phyloP scores from a whole-genome alignment of 2,113 vertebrate species.

The Dolichotis patagonum region DNA sequence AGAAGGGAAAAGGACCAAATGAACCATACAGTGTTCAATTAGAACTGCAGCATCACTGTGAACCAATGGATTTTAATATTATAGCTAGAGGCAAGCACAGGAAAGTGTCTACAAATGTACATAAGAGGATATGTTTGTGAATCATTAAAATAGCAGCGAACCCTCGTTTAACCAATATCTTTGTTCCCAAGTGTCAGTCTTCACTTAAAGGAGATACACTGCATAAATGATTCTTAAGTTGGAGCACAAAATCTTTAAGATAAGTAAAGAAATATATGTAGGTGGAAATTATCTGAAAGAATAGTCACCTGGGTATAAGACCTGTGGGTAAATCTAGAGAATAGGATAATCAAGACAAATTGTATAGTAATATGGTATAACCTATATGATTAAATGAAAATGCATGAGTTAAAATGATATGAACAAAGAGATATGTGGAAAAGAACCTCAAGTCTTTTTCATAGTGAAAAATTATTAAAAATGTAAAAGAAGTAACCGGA shows the following conservation, averaged over 20 bases:
- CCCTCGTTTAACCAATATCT: background rate
- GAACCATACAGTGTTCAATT: background rate
- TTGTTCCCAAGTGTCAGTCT: background rate
- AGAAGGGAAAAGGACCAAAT: background rate
- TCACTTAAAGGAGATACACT: background rate
- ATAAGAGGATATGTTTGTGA: background rate
- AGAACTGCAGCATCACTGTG: background rate
- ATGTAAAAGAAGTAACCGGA: background rate
- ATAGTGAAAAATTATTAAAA: background rate
- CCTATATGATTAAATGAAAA: background rate
- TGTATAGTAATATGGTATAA: background rate
- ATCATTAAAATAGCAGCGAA: background rate
- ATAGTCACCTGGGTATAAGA: background rate
- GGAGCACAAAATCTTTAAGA: background rate
- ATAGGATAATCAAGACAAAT: background rate
- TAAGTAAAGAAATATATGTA: background rate
- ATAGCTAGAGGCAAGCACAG: background rate
- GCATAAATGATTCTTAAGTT: background rate
- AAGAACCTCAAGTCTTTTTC: background rate
- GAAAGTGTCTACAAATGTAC: background rate
- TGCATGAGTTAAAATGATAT: background rate
- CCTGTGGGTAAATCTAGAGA: background rate
- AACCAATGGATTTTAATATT: background rate
- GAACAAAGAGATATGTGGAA: background rate
- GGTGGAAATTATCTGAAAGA: background rate